Evolutionary conservation across 2,797 vertebrate species (phyloP), one percentile per base, ranked within the genome.

Genomic region (Tolypeutes matacus): DNA sequence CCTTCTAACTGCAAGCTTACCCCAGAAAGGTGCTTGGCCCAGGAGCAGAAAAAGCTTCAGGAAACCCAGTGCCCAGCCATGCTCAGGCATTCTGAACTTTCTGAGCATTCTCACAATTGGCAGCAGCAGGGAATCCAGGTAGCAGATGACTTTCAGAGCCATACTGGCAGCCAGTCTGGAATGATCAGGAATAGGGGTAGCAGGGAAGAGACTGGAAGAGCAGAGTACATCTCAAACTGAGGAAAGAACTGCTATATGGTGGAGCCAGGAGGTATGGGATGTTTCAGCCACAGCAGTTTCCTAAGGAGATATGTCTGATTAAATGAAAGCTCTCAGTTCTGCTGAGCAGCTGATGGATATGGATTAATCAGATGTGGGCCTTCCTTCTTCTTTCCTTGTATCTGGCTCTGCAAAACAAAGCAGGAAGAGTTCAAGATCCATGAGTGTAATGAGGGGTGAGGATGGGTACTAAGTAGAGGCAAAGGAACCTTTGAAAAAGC

Each of bases 221-320:
- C n/a, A 15, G 46, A 42, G 11, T 3, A 27, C 7, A 62, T 5
- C 14, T 25, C 15, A 58, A 72, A 34, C 13, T 27, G 25, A 51
- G 36, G 53, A 53, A 58, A 86, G 70, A 91, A 17, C 39, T 5
- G 9, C 34, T 21, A 13, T 51, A 3, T 9, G 4, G 20, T 12
- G 14, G 29, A 64, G 1, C 7, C 23, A 2, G 34, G 60, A 11
- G 4, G 4, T 18, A 1, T 1, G 3, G 23, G 2, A 20, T 9
- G 36, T 39, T 81, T 9, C 65, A 14, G 12, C 9, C 17, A 4
- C 18, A 0, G 17, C n/a, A 81, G 46, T 53, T 78, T 80, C 53
- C 78, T 23, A 5, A 72, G n/a, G 60, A 78, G 27, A 8, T 15
- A 1, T 29, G 1, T 67, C 73, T 93, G 81, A n/a, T 49, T 80